Base-by-base conservation (phyloP, 2,888 invertebrate species). In the Seira musarum region DNA sequence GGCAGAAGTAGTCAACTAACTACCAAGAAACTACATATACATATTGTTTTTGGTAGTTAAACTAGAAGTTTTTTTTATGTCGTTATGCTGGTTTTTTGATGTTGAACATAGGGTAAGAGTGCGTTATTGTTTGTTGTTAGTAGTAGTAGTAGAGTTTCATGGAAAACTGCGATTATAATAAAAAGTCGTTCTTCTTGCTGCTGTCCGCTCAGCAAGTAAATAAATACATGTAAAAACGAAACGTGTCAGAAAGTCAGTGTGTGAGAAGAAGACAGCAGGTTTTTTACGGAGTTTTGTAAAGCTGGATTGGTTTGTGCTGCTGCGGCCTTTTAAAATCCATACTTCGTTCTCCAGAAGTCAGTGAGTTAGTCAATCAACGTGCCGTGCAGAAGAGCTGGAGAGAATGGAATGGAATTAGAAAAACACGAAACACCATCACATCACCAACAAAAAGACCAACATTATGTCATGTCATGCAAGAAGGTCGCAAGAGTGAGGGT, bases 41-140 rank as follows among this genome's bases (percentile, higher is more conserved):
- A 5, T 30, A 30, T 30, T 30, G 30, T 30, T 30, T 30, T n/a
- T n/a, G n/a, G 30, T 30, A 5, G 30, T 30, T 30, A 8, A 8
- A 30, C 30, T 5, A 30, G 30, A 5, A 30, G 30, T 2, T 30
- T 30, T 30, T 30, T 30, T 30, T 30, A 30, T 30, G 30, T 30
- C 30, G 30, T 49, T 49, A n/a, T n/a, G n/a, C n/a, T n/a, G n/a
- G n/a, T n/a, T n/a, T n/a, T n/a, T n/a, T n/a, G n/a, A n/a, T n/a
- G 49, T 49, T 8, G 17, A 49, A 49, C 49, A 49, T 13, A n/a
- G 15, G 15, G 15, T n/a, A 49, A 49, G 6, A 49, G 15, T 13
- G 49, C 49, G 17, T 49, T 49, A 49, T 49, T 49, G 49, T 49
- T 49, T 49, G 49, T 49, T n/a, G n/a, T n/a, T n/a, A n/a, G n/a